Evolutionary conservation across 2,113 vertebrate genomes (phyloP).

Genomic region (Grallaria varia): DNA sequence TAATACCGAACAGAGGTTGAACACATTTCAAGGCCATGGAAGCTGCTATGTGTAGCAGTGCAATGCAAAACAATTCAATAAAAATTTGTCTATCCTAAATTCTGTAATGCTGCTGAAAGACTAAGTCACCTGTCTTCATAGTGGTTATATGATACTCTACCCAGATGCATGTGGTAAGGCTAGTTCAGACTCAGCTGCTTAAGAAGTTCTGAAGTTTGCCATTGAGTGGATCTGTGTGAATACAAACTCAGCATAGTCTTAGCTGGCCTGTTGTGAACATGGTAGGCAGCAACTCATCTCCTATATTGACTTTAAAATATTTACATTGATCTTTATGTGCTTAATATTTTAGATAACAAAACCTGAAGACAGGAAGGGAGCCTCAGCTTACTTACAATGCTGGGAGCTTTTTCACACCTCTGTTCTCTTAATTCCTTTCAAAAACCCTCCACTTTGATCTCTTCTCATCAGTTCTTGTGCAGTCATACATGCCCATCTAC

Average conservation of each 20-base stretch:
- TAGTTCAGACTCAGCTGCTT: neutral
- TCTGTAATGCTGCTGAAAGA: neutral
- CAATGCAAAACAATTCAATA: neutral
- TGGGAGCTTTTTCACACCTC: neutral
- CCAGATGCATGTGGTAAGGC: fast-evolving
- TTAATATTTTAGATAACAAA: neutral
- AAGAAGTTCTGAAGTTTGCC: neutral
- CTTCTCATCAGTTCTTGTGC: neutral
- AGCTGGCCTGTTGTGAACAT: neutral
- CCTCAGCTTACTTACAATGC: neutral
- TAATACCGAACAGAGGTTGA: neutral
- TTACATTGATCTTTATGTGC: neutral
- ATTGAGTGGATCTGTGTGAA: neutral
- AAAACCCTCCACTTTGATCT: neutral
- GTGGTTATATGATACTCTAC: fast-evolving
- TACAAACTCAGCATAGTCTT: neutral
- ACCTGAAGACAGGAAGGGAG: neutral
- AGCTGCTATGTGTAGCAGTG: fast-evolving
- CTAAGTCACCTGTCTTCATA: neutral
- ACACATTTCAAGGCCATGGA: neutral
- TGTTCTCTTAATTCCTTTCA: neutral
- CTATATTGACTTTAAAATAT: neutral
- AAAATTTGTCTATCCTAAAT: neutral
- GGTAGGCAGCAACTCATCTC: neutral
- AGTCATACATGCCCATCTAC: neutral